Evolutionary conservation across 2,888 invertebrate genomes (phyloP).

Genomic region (Iselma pallidipennis): DNA sequence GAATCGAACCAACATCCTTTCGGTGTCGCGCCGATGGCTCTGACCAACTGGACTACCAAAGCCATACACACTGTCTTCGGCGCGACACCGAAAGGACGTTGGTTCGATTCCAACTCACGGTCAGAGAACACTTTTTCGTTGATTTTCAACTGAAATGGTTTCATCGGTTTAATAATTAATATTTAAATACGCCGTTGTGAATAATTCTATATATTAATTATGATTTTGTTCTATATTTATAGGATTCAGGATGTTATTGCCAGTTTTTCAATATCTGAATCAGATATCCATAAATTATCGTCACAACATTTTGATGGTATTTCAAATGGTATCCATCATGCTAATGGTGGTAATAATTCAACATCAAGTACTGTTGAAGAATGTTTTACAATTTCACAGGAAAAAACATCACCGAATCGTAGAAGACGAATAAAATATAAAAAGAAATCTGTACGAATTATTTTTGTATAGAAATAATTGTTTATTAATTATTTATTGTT

Average conservation of each 20-base stretch:
- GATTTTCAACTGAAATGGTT: no score
- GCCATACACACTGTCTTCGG: no score
- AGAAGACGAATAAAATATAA: slow-evolving; percentile 49
- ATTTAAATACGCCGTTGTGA: no score
- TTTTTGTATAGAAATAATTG: no score
- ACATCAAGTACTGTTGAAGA: slow-evolving; percentile 63
- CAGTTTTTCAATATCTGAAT: slow-evolving; percentile 83
- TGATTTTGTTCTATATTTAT: slow-evolving; percentile 13
- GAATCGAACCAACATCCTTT: no score
- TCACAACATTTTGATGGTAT: slow-evolving; percentile 44
- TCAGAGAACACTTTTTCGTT: no score
- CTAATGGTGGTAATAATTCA: slow-evolving; percentile 53
- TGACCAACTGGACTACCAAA: no score
- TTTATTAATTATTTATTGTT: slow-evolving; percentile 10
- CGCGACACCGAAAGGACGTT: no score
- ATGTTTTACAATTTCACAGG: slow-evolving; percentile 56
- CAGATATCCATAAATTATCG: slow-evolving; percentile 76
- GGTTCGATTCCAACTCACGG: no score
- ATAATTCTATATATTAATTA: no score
- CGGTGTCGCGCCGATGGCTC: no score
- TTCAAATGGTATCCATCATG: background rate
- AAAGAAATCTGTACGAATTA: slow-evolving; percentile 42
- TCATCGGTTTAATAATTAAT: no score
- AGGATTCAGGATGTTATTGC: slow-evolving; percentile 30
- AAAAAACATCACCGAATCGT: slow-evolving; percentile 51